Evolutionary conservation across 2,888 invertebrate genomes (phyloP).

Genomic region (Entomobrya proxima): DNA sequence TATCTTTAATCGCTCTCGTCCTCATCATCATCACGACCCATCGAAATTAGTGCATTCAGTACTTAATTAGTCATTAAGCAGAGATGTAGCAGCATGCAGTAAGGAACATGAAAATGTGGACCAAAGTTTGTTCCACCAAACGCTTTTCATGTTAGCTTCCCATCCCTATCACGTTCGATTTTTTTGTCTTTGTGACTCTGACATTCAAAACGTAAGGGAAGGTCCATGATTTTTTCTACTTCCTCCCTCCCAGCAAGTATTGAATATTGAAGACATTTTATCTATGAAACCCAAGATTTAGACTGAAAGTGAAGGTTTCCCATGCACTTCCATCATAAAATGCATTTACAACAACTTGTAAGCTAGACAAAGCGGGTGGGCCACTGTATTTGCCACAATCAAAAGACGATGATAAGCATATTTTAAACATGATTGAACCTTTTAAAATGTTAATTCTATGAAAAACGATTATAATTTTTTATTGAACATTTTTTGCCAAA

Average conservation of each 20-base stretch:
- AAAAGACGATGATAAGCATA: neutral
- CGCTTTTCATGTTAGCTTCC: too few relatives aligned
- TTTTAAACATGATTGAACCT: conserved; percentile 1
- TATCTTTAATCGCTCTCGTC: neutral
- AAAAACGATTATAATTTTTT: neutral
- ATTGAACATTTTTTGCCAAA: conserved; percentile 7
- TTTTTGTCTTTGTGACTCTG: conserved; percentile 13
- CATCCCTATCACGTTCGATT: neutral
- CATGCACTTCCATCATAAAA: too few relatives aligned
- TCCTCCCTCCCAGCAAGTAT: conserved; percentile 24
- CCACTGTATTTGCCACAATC: neutral
- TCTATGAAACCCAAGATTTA: neutral
- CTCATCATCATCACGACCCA: conserved; percentile 37
- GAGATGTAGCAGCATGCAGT: too few relatives aligned
- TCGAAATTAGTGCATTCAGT: conserved; percentile 29
- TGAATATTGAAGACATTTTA: neutral
- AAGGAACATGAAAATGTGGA: too few relatives aligned
- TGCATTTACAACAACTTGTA: too few relatives aligned
- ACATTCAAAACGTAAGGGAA: conserved; percentile 18
- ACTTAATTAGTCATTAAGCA: conserved; percentile 35
- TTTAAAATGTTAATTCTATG: conserved; percentile 5
- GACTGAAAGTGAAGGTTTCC: conserved; percentile 11
- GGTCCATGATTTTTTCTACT: neutral
- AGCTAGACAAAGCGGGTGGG: conserved; percentile 16
- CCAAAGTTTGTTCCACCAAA: too few relatives aligned